A percentile compares a stretch with the other conserved stretches of the same genome.
These are phyloP conservation scores for Actenoides hombroni DNA, from an alignment of 2,113 vertebrate genomes.

Conservation along the genomic window DNA sequence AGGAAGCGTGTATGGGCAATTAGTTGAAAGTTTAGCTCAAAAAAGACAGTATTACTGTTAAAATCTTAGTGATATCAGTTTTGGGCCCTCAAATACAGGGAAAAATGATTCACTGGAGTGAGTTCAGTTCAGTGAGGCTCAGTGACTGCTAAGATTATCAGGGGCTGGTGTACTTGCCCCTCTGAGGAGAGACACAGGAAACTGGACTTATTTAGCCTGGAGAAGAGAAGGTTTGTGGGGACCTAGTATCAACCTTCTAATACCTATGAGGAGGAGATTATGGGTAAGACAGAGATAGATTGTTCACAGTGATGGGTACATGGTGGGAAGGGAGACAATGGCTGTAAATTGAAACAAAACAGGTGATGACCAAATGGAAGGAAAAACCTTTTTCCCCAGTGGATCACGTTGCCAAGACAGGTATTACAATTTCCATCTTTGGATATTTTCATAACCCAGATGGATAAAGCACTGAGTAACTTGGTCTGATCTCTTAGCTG, in stretches of 20 bases:
- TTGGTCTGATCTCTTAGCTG: background rate
- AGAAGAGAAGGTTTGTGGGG: background rate
- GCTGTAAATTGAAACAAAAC: background rate
- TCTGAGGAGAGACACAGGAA: too few species aligned
- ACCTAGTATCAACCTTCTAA: background rate
- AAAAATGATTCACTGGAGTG: too few species aligned
- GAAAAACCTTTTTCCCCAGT: background rate
- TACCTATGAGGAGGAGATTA: background rate
- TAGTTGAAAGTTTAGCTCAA: too few species aligned
- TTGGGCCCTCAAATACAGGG: too few species aligned
- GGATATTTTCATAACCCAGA: background rate
- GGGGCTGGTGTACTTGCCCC: too few species aligned
- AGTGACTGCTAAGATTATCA: too few species aligned
- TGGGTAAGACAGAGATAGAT: background rate
- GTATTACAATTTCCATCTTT: background rate
- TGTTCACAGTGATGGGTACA: background rate
- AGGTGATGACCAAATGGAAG: background rate
- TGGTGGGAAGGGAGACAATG: background rate
- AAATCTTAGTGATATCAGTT: too few species aligned
- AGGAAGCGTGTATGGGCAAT: too few species aligned
- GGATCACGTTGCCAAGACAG: background rate
- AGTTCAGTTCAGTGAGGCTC: too few species aligned
- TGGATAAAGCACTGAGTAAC: background rate
- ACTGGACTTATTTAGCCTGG: background rate
- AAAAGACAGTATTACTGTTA: too few species aligned